These are phyloP conservation scores for Rhipidura dahli DNA, from an alignment of 2,113 vertebrate species.

Conservation along the genomic window DNA sequence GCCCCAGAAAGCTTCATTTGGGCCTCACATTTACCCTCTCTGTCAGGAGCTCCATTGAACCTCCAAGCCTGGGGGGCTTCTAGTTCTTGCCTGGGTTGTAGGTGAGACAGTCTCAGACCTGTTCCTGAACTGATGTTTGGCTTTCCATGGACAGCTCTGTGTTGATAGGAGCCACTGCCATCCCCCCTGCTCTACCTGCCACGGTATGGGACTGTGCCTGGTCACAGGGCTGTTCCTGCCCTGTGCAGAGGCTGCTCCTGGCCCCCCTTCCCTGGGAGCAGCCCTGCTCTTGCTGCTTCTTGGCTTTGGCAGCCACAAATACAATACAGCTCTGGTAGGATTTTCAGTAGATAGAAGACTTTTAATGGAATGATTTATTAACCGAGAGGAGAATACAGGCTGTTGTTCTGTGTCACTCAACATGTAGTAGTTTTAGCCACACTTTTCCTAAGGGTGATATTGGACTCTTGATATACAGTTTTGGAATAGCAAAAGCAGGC, in stretches of 20 bases:
- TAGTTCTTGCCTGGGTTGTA: neutral
- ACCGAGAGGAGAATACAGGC: neutral
- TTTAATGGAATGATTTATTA: neutral
- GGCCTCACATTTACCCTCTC: neutral
- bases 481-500: neutral
- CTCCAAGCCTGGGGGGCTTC: rapidly evolving
- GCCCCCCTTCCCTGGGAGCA: neutral
- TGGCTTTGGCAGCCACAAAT: neutral
- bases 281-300: neutral
- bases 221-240: neutral
- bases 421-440: neutral
- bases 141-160: neutral
- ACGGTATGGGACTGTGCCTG: rapidly evolving
- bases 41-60: neutral
- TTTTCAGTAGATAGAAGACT: neutral
- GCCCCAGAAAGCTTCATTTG: neutral
- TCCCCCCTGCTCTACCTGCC: neutral
- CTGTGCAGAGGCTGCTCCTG: neutral
- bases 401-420: neutral
- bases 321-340: neutral
- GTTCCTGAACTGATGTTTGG: neutral
- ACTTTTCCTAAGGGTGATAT: neutral
- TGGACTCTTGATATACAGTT: neutral
- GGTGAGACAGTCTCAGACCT: neutral
- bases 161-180: neutral